Percentiles rank a stretch among this genome's conserved stretches.
These are phyloP conservation scores for Eilema griseolum DNA, from an alignment of 2,888 invertebrate genomes.

Conservation along the genomic window DNA sequence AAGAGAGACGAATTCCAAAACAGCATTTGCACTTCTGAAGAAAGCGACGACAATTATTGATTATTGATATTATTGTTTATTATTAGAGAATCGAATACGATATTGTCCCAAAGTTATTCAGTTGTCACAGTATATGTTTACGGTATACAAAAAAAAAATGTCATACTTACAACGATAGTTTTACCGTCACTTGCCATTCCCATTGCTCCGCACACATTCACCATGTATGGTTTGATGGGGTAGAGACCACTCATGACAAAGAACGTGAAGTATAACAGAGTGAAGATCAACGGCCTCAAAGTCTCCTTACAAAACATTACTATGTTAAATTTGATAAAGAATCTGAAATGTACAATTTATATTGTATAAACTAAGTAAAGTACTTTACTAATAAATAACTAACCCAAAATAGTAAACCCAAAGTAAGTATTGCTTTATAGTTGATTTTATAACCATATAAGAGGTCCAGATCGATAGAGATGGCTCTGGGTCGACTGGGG, in stretches of 20 bases:
- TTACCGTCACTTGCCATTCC: conserved; percentile 77
- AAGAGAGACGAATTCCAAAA: too few species aligned
- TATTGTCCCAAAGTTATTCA: too few species aligned
- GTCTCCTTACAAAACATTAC: conserved; percentile 84
- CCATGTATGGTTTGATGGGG: conserved; percentile 84
- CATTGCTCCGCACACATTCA: conserved; percentile 82
- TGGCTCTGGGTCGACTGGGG: too few species aligned
- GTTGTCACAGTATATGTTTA: too few species aligned
- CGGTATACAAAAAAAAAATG: neutral
- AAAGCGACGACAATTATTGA: too few species aligned
- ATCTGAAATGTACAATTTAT: conserved; percentile 61
- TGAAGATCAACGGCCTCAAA: conserved; percentile 77
- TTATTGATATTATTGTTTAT: too few species aligned
- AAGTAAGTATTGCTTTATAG: neutral
- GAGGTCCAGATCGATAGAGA: too few species aligned
- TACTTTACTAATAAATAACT: neutral
- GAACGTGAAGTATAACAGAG: conserved; percentile 83
- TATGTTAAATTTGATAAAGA: conserved; percentile 67
- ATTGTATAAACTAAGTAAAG: too few species aligned
- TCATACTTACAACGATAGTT: conserved; percentile 73
- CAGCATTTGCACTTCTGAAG: too few species aligned
- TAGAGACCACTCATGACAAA: conserved; percentile 83
- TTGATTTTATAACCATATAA: too few species aligned
- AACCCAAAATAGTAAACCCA: neutral
- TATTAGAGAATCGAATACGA: too few species aligned